Percentiles rank a stretch among this genome's conserved stretches.
phyloP scores from a whole-genome alignment of 2,888 invertebrate genomes.

The Rutpela maculata region DNA sequence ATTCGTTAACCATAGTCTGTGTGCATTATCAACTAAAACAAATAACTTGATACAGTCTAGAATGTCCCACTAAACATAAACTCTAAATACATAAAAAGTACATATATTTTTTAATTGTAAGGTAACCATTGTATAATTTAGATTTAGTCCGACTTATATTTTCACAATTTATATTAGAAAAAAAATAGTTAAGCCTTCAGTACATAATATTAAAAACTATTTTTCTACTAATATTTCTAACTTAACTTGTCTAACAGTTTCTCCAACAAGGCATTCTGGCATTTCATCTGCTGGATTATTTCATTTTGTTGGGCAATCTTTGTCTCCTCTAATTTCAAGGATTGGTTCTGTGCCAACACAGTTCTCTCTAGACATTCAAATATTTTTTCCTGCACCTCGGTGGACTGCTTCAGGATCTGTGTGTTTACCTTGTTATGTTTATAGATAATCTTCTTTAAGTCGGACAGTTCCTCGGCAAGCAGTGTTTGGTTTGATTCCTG shows the following conservation, averaged over 20 bases:
- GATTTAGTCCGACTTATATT: too few relatives aligned
- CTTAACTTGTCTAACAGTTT: slow-evolving; percentile 50
- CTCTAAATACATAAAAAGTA: too few relatives aligned
- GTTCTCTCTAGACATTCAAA: slow-evolving; percentile 47
- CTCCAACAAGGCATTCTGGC: slow-evolving; percentile 52
- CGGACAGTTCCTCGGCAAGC: slow-evolving; percentile 46
- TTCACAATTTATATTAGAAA: too few relatives aligned
- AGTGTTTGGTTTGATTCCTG: slow-evolving; percentile 43
- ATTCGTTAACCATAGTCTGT: too few relatives aligned
- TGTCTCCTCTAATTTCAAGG: slow-evolving; percentile 47
- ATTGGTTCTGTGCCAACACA: slow-evolving; percentile 43
- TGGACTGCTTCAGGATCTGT: slow-evolving; percentile 43
- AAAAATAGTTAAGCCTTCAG: background rate
- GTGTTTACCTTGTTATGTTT: slow-evolving; percentile 44
- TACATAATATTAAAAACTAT: background rate
- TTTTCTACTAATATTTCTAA: background rate
- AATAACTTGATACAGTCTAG: too few relatives aligned
- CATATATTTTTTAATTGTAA: too few relatives aligned
- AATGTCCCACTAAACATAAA: too few relatives aligned
- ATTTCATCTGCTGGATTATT: slow-evolving; percentile 53
- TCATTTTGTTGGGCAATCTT: slow-evolving; percentile 52
- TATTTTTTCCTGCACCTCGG: slow-evolving; percentile 46
- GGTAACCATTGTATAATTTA: too few relatives aligned
- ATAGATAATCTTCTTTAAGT: slow-evolving; percentile 43
- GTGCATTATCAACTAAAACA: too few relatives aligned